Evolutionary conservation across 2,113 vertebrate genomes (phyloP).

Genomic region (Cacatua alba): DNA sequence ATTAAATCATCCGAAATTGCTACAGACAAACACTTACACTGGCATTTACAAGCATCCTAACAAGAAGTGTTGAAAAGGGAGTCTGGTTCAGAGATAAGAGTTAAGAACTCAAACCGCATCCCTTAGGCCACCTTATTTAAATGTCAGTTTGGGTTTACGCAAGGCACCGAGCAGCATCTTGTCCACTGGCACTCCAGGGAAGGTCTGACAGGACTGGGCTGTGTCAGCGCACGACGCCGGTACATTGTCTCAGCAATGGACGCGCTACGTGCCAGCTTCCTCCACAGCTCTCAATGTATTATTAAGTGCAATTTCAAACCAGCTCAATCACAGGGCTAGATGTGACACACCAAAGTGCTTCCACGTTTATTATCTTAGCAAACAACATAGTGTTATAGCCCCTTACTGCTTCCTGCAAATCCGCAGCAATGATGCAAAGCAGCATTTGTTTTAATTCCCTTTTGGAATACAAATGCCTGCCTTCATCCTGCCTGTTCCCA

Average conservation of each 20-base stretch:
- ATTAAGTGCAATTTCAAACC: slow-evolving; percentile 57
- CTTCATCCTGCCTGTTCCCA: slow-evolving; percentile 49
- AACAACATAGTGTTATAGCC: slow-evolving; percentile 17
- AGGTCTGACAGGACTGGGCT: slow-evolving; percentile 11
- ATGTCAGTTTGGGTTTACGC: slow-evolving; percentile 40
- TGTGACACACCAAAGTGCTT: slow-evolving; percentile 29
- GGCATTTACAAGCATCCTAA: slow-evolving; percentile 38
- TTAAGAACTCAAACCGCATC: slow-evolving; percentile 39
- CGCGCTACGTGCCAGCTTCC: slow-evolving; percentile 29
- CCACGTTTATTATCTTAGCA: slow-evolving; percentile 48
- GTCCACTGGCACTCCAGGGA: slow-evolving; percentile 22
- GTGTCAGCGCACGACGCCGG: background rate
- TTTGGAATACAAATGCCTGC: slow-evolving; percentile 75
- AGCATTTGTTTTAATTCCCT: slow-evolving; percentile 61
- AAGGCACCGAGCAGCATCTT: background rate
- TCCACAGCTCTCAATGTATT: slow-evolving; percentile 50
- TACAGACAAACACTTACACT: background rate
- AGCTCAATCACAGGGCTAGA: slow-evolving; percentile 44
- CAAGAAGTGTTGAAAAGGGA: slow-evolving; percentile 23
- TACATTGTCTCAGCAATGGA: slow-evolving; percentile 3
- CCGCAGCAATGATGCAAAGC: slow-evolving; percentile 72
- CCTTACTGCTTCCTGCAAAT: slow-evolving; percentile 59
- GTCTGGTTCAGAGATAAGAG: background rate
- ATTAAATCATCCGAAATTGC: background rate
- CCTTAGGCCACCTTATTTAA: slow-evolving; percentile 50